These are phyloP conservation scores for Tragopan temminckii DNA, from an alignment of 2,797 vertebrate species.

Conservation along the genomic window DNA sequence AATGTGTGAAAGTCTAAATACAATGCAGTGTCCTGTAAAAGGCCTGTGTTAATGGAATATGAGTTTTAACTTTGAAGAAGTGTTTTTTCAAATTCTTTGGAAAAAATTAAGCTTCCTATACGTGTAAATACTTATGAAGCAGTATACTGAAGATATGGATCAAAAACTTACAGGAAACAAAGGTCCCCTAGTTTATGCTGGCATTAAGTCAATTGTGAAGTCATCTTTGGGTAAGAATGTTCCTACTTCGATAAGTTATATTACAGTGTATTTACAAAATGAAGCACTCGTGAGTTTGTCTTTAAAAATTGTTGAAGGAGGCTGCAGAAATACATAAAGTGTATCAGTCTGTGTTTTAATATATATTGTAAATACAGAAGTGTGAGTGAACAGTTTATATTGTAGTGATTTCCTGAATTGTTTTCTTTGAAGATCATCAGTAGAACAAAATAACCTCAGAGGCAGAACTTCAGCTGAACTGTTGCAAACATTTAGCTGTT, in stretches of 20 bases:
- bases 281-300: neutral
- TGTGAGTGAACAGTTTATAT: neutral
- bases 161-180: constrained; percentile 94
- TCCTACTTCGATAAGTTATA: constrained; percentile 10
- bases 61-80: neutral
- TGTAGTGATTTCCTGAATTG: neutral
- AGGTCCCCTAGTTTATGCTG: constrained; percentile 92
- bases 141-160: constrained; percentile 95
- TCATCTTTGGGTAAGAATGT: constrained; percentile 91
- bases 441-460: neutral
- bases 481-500: neutral
- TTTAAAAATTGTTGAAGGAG: neutral
- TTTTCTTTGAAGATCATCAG: neutral
- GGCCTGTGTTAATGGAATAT: neutral
- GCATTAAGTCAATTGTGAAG: constrained; percentile 97
- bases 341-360: neutral
- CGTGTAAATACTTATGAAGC: constrained; percentile 95
- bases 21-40: neutral
- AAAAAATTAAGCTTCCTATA: constrained; percentile 87
- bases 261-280: neutral
- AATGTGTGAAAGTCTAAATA: neutral
- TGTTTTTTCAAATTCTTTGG: neutral
- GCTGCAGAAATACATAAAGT: neutral
- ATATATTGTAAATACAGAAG: neutral
- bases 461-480: neutral